Conservation (phyloP, 2,113 vertebrate genomes). For the Microtus pennsylvanicus region DNA sequence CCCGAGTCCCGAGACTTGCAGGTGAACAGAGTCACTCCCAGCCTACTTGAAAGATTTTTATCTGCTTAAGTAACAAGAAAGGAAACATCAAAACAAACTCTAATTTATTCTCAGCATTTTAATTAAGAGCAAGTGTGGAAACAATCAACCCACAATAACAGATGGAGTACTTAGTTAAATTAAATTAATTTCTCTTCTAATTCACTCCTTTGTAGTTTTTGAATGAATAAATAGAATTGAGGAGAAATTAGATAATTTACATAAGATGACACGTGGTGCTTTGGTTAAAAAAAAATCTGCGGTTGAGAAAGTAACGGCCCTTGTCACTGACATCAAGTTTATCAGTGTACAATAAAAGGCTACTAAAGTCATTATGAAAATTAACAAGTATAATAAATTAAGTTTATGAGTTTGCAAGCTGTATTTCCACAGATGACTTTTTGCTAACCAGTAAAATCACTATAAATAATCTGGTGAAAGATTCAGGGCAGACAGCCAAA, state of each 20-base stretch:
- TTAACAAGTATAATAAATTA: conserved; percentile 46
- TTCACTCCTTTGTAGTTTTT: conserved; percentile 39
- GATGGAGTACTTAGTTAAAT: conserved; percentile 24
- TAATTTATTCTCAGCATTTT: conserved; percentile 27
- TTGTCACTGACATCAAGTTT: conserved; percentile 19
- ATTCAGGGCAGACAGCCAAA: background rate
- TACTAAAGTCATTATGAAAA: conserved; percentile 58
- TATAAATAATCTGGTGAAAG: background rate
- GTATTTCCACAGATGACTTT: background rate
- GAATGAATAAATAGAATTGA: conserved; percentile 39
- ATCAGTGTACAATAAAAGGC: conserved; percentile 1
- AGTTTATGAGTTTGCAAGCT: conserved; percentile 17
- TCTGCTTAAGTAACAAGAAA: background rate
- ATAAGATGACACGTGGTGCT: conserved; percentile 26
- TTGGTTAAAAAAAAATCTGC: conserved; percentile 16
- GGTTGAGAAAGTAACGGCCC: background rate
- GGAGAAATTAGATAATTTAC: conserved; percentile 64
- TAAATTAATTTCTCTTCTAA: conserved; percentile 45
- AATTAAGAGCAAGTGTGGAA: conserved; percentile 37
- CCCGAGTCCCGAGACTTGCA: background rate
- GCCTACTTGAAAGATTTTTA: background rate
- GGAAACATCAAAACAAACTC: conserved; percentile 16
- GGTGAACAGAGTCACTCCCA: background rate
- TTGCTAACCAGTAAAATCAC: background rate
- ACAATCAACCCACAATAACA: conserved; percentile 16